phyloP scores from a whole-genome alignment of 2,113 vertebrate species.

The Sphaerodactylus townsendi region DNA sequence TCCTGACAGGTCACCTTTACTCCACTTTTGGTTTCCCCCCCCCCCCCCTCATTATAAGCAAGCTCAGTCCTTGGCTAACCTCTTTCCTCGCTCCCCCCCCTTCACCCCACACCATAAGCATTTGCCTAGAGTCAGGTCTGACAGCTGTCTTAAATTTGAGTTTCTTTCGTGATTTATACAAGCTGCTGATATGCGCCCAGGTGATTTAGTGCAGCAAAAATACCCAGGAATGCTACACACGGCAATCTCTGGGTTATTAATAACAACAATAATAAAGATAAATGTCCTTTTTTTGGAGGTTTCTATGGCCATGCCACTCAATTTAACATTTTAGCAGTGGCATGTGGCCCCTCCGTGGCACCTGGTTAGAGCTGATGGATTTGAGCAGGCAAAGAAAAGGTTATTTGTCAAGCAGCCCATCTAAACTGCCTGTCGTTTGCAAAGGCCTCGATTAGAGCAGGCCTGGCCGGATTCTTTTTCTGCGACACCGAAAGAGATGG shows the following conservation, averaged over 20 bases:
- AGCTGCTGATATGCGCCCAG: conserved; percentile 60
- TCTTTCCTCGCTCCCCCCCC: conserved; percentile 15
- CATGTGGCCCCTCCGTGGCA: conserved; percentile 79
- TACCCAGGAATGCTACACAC: conserved; percentile 73
- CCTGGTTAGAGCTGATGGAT: conserved; percentile 77
- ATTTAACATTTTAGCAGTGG: conserved; percentile 85
- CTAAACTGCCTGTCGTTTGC: conserved; percentile 62
- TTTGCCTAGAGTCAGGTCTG: conserved; percentile 62
- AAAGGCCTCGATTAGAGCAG: conserved; percentile 75
- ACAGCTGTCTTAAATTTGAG: conserved; percentile 79
- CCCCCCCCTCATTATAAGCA: neutral
- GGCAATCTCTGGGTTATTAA: conserved; percentile 78
- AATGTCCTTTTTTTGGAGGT: conserved; percentile 78
- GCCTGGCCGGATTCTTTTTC: conserved; percentile 75
- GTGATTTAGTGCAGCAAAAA: conserved; percentile 78
- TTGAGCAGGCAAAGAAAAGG: conserved; percentile 77
- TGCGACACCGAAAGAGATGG: conserved; percentile 78
- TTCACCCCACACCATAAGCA: conserved; percentile 55
- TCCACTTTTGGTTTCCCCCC: neutral
- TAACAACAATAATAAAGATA: conserved; percentile 83
- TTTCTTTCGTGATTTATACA: conserved; percentile 76
- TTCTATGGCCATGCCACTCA: conserved; percentile 78
- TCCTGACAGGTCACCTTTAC: conserved; percentile 39
- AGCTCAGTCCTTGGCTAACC: conserved; percentile 42
- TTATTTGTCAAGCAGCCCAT: conserved; percentile 79